Conservation (phyloP, 1,140 invertebrate genomes). For the Cryptotermes secundus region DNA sequence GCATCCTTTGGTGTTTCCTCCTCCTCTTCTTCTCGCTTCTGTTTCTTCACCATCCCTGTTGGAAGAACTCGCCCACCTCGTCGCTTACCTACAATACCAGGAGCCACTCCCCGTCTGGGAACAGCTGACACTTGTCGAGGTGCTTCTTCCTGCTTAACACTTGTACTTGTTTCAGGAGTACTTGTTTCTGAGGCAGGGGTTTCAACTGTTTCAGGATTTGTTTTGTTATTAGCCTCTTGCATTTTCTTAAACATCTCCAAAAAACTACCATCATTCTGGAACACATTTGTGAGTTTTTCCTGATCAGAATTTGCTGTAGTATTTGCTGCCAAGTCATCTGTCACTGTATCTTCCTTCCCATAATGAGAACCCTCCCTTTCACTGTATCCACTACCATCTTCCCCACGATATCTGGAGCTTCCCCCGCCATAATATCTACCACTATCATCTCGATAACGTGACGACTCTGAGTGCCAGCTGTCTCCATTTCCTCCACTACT, state of each 20-base stretch:
- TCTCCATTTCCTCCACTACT: constrained; percentile 10
- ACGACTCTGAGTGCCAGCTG: background rate
- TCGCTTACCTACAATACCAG: constrained; percentile 69
- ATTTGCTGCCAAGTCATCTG: constrained; percentile 3
- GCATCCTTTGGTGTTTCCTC: constrained; percentile 74
- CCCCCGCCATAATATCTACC: background rate
- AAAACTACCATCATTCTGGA: constrained; percentile 85
- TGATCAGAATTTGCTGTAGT: constrained; percentile 19
- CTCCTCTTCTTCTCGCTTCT: constrained; percentile 64
- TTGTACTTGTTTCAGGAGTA: background rate
- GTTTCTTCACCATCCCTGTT: constrained; percentile 86
- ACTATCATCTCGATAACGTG: background rate
- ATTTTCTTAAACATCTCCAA: constrained; percentile 88
- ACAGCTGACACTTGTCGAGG: background rate
- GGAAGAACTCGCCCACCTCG: constrained; percentile 82
- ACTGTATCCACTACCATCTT: background rate
- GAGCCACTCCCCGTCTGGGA: background rate
- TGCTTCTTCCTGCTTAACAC: background rate
- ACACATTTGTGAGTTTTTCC: constrained; percentile 52
- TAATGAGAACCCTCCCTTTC: background rate
- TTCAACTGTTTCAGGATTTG: constrained; percentile 37
- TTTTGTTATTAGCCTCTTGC: constrained; percentile 58
- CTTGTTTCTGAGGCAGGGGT: constrained; percentile 42
- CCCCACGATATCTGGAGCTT: background rate
- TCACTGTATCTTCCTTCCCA: background rate